Percentiles rank a stretch among this genome's conserved stretches.
These are phyloP conservation scores for Laticauda laticaudata DNA, from an alignment of 2,113 vertebrate species.

Conservation along the genomic window DNA sequence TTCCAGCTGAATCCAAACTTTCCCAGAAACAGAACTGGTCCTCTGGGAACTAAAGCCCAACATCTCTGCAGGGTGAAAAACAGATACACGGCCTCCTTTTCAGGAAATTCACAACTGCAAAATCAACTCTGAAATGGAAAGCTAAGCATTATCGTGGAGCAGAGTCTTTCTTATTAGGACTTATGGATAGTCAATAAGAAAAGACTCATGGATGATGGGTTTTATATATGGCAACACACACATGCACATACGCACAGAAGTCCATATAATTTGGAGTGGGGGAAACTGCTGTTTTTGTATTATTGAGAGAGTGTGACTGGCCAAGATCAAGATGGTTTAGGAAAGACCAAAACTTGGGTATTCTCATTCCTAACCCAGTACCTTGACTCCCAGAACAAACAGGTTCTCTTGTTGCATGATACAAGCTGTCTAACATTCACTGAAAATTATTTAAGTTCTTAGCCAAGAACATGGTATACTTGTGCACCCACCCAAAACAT, in stretches of 20 bases:
- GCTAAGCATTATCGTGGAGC: neutral
- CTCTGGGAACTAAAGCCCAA: neutral
- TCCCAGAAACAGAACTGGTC: neutral
- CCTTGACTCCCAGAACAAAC: neutral
- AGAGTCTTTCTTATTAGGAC: neutral
- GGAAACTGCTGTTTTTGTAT: neutral
- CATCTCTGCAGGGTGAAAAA: neutral
- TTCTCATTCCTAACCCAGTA: neutral
- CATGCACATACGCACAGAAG: neutral
- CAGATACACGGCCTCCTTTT: neutral
- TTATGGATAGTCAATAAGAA: neutral
- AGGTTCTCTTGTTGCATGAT: neutral
- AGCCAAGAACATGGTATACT: neutral
- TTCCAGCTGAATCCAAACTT: neutral
- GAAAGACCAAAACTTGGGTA: neutral
- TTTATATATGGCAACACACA: neutral
- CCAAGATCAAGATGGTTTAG: neutral
- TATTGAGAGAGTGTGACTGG: neutral
- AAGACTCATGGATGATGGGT: neutral
- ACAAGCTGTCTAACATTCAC: neutral
- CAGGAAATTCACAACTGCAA: neutral
- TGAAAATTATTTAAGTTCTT: neutral
- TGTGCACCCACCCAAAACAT: neutral
- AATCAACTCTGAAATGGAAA: neutral
- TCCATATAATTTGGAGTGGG: neutral